Conservation (phyloP, 2,888 invertebrate genomes). For the Aelia acuminata region DNA sequence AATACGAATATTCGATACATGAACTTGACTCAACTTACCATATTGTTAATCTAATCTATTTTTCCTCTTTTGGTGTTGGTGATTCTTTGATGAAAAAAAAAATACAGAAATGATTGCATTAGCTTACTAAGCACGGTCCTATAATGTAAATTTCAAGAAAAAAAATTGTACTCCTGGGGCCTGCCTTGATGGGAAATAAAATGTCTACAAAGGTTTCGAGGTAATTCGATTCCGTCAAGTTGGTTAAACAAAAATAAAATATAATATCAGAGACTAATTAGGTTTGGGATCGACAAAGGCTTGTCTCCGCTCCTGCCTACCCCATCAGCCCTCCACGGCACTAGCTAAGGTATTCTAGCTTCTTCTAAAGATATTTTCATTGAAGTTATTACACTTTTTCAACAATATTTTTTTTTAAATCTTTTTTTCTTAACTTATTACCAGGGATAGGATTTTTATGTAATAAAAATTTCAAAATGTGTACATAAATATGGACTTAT, state of each 20-base stretch:
- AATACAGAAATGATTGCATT: neutral
- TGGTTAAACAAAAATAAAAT: conserved; percentile 47
- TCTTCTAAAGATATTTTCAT: no score
- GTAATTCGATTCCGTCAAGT: neutral
- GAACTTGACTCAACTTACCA: neutral
- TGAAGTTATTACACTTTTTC: no score
- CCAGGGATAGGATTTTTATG: no score
- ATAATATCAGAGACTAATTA: conserved; percentile 48
- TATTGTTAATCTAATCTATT: neutral
- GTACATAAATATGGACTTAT: no score
- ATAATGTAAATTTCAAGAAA: conserved; percentile 45
- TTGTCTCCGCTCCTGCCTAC: neutral
- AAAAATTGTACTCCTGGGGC: neutral
- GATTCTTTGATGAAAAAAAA: neutral
- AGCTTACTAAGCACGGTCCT: neutral
- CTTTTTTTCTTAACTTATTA: no score
- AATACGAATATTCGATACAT: no score
- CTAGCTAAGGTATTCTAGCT: neutral
- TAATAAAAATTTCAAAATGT: no score
- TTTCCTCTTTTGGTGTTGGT: neutral
- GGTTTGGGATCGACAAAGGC: conserved; percentile 53
- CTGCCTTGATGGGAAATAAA: conserved; percentile 30
- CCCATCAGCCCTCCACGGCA: neutral
- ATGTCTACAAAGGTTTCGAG: conserved; percentile 26
- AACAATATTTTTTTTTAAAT: no score